Percentiles rank a stretch among this genome's conserved stretches.
Conservation (phyloP, 2,888 invertebrate genomes). For the Anoncus sp. region DNA sequence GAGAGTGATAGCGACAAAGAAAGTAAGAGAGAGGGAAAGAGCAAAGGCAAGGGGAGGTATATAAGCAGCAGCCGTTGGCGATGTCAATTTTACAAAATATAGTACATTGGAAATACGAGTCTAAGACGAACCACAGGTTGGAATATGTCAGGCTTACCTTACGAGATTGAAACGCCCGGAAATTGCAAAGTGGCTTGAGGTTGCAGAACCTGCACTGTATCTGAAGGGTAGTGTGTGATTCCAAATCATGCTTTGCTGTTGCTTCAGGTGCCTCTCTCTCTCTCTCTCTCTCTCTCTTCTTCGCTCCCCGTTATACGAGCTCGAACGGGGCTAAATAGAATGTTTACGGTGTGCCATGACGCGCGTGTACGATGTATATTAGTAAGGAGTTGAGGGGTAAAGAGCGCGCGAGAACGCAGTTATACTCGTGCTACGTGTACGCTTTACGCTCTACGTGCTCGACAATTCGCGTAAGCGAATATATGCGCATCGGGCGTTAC, state of each 20-base stretch:
- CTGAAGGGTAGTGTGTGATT: constrained; percentile 1
- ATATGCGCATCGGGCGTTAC: constrained; percentile 42
- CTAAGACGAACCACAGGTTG: constrained; percentile 15
- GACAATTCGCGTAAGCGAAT: constrained; percentile 45
- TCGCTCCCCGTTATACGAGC: constrained; percentile 26
- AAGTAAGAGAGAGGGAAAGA: constrained; percentile 54
- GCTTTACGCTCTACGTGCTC: constrained; percentile 37
- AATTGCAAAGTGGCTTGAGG: constrained; percentile 39
- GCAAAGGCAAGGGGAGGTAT: neutral
- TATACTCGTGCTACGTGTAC: constrained; percentile 29
- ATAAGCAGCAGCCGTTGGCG: neutral
- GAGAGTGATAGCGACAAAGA: constrained; percentile 58
- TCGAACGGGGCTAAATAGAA: constrained; percentile 52
- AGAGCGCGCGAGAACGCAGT: constrained; percentile 35
- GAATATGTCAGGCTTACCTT: constrained; percentile 21
- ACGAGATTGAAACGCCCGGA: constrained; percentile 38
- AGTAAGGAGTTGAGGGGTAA: constrained; percentile 16
- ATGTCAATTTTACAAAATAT: constrained; percentile 21
- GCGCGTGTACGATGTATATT: constrained; percentile 39
- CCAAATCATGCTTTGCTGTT: constrained; percentile 18
- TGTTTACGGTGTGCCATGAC: constrained; percentile 60
- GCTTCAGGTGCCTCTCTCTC: constrained; percentile 11
- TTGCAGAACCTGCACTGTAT: constrained; percentile 24
- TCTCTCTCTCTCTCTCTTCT: constrained; percentile 16
- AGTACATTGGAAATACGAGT: neutral